phyloP scores from a whole-genome alignment of 2,888 invertebrate species.

The Nemurella pictetii region DNA sequence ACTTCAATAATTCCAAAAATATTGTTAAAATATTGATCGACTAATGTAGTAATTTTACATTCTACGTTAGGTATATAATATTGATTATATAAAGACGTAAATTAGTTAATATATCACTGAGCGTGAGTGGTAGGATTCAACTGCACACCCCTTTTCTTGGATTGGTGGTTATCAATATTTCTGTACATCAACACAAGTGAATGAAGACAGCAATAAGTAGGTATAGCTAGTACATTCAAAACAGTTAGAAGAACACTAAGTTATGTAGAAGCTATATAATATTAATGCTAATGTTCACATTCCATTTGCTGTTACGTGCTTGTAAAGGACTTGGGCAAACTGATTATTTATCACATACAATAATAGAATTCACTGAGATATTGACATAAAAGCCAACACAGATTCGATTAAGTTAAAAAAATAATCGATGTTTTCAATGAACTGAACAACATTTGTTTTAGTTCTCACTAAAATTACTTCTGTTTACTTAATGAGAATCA shows the following conservation, averaged over 20 bases:
- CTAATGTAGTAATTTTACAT: slow-evolving; percentile 1
- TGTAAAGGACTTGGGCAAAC: background rate
- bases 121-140: slow-evolving; percentile 11
- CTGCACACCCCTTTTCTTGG: slow-evolving; percentile 26
- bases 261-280: background rate
- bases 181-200: background rate
- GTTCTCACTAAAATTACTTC: too few species aligned
- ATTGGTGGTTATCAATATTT: slow-evolving; percentile 11
- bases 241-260: slow-evolving; percentile 28
- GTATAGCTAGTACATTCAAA: slow-evolving; percentile 12
- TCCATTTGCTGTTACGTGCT: background rate
- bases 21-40: slow-evolving; percentile 32
- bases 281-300: background rate
- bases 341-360: background rate
- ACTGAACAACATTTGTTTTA: too few species aligned
- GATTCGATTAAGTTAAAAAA: too few species aligned
- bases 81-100: background rate
- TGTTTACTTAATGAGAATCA: too few species aligned
- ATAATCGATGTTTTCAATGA: too few species aligned
- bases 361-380: background rate
- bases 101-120: slow-evolving; percentile 23
- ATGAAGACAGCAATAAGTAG: slow-evolving; percentile 14
- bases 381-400: too few species aligned
- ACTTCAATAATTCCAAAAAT: slow-evolving; percentile 39
- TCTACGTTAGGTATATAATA: slow-evolving; percentile 7